phyloP scores from a whole-genome alignment of 2,113 vertebrate species.

The Arothron firmamentum region DNA sequence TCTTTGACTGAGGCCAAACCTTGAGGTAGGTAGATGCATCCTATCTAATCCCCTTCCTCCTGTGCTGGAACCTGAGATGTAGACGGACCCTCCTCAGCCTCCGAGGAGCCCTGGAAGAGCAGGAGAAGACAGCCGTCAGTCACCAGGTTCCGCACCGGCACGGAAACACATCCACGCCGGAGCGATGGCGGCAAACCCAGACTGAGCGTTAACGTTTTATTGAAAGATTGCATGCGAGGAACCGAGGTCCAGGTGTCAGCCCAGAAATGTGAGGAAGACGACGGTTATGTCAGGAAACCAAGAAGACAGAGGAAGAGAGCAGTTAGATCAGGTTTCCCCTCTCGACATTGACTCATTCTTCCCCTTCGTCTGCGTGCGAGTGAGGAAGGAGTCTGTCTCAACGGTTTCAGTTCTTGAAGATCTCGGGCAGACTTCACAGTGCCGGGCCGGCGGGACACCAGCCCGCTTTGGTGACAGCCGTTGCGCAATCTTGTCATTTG shows the following conservation, averaged over 20 bases:
- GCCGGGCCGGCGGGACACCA: constrained; percentile 44
- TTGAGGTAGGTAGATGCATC: constrained; percentile 68
- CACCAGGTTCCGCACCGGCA: not conserved
- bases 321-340: constrained; percentile 71
- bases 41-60: constrained; percentile 66
- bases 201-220: constrained; percentile 45
- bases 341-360: constrained; percentile 75
- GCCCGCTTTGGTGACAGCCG: constrained; percentile 19
- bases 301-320: constrained; percentile 68
- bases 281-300: constrained; percentile 76
- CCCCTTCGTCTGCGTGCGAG: constrained; percentile 55
- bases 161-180: constrained; percentile 31
- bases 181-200: constrained; percentile 24
- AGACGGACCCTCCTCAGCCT: constrained; percentile 55
- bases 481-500: constrained; percentile 46
- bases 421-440: constrained; percentile 49
- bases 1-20: constrained; percentile 56
- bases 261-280: constrained; percentile 62
- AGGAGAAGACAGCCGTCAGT: constrained; percentile 13
- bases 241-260: constrained; percentile 48
- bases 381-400: constrained; percentile 65
- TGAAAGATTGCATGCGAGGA: constrained; percentile 32
- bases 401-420: constrained; percentile 72
- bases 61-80: constrained; percentile 61
- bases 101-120: constrained; percentile 50